phyloP scores from a whole-genome alignment of 1,140 invertebrate species.

The Drosophila kohkoa region DNA sequence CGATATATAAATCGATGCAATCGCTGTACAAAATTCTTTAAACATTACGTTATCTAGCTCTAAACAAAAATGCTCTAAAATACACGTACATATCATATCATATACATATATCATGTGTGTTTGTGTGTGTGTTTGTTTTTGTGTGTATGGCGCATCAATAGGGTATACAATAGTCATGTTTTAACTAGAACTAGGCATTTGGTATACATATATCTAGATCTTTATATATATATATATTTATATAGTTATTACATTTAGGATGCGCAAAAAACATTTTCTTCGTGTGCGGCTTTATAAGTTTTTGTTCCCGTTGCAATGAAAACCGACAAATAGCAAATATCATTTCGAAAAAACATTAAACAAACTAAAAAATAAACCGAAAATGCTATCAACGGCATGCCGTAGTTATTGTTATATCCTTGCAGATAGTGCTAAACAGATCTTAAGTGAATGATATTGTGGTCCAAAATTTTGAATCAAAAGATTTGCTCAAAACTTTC shows the following conservation, averaged over 20 bases:
- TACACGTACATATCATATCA: conserved; percentile 47
- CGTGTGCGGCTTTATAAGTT: conserved; percentile 49
- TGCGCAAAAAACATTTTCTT: conserved; percentile 50
- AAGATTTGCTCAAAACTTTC: conserved; percentile 2
- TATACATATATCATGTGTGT: conserved; percentile 37
- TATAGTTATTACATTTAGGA: conserved; percentile 12
- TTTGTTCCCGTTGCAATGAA: conserved; percentile 78
- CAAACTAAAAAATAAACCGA: background rate
- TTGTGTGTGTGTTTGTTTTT: conserved; percentile 26
- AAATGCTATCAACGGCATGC: conserved; percentile 9
- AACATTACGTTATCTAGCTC: conserved; percentile 41
- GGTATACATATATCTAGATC: conserved; percentile 41
- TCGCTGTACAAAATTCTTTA: conserved; percentile 65
- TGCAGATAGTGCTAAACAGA: conserved; percentile 11
- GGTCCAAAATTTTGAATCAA: conserved; percentile 2
- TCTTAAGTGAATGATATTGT: background rate
- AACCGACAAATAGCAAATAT: conserved; percentile 45
- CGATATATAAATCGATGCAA: conserved; percentile 6
- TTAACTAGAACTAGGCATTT: conserved; percentile 49
- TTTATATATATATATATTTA: conserved; percentile 21
- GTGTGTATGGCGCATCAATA: conserved; percentile 31
- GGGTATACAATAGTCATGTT: conserved; percentile 52
- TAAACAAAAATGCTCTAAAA: conserved; percentile 67
- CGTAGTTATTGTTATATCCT: background rate
- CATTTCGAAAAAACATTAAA: background rate